Percentiles rank a stretch among this genome's conserved stretches.
These are phyloP conservation scores for Columbina picui DNA, from an alignment of 2,113 vertebrate genomes.

Conservation along the genomic window DNA sequence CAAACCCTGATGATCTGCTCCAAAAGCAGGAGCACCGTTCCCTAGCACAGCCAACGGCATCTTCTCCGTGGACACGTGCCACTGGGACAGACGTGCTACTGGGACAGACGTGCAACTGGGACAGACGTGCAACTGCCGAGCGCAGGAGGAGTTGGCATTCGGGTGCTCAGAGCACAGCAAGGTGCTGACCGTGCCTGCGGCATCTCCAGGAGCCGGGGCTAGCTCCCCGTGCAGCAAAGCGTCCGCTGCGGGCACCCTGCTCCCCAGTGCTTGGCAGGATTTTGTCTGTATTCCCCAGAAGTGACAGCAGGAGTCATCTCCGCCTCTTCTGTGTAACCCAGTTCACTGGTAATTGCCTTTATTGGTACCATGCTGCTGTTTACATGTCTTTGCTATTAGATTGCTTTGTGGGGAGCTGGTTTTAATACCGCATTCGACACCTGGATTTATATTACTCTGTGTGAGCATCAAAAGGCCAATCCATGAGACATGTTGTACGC, in stretches of 20 bases:
- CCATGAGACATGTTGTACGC: not conserved
- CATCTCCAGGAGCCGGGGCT: fast-evolving
- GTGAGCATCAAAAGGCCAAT: not conserved
- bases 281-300: not conserved
- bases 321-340: not conserved
- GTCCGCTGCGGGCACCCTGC: no score
- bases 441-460: not conserved
- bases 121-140: fast-evolving
- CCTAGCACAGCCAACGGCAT: not conserved
- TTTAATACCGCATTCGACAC: not conserved
- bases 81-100: no score
- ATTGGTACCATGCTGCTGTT: not conserved
- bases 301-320: not conserved
- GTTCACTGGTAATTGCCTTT: not conserved
- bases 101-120: no score
- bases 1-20: not conserved
- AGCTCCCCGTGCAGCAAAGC: not conserved
- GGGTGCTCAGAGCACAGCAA: not conserved
- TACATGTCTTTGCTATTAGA: not conserved
- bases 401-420: not conserved
- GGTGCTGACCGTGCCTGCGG: fast-evolving
- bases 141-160: fast-evolving
- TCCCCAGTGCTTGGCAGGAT: fast-evolving
- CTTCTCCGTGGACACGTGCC: no score
- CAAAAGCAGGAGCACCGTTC: fast-evolving